Conservation (phyloP, 2,113 vertebrate genomes). For the Brienomyrus longianalis region DNA sequence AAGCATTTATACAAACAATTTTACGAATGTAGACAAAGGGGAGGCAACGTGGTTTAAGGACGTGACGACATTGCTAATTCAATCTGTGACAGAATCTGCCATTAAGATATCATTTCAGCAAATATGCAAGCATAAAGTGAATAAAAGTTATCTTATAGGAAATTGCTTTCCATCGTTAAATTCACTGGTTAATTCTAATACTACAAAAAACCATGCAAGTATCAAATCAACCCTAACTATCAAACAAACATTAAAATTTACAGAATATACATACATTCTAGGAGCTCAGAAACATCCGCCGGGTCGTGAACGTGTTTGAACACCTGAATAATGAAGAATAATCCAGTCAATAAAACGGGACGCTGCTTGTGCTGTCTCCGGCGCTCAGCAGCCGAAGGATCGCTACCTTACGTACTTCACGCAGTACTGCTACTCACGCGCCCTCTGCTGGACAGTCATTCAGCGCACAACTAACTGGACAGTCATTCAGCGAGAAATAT, state of each 20-base stretch:
- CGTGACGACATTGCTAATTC: neutral
- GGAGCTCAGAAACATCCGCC: constrained; percentile 59
- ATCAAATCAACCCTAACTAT: neutral
- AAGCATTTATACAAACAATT: neutral
- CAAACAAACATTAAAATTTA: neutral
- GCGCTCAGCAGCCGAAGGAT: too few relatives aligned
- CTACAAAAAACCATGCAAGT: neutral
- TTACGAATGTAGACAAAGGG: neutral
- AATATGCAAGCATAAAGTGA: neutral
- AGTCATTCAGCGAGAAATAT: neutral
- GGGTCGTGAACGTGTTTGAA: constrained; percentile 64
- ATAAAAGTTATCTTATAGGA: neutral
- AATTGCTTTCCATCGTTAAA: neutral
- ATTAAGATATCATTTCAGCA: constrained; percentile 7
- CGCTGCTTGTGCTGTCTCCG: neutral
- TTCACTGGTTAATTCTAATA: neutral
- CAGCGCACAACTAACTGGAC: neutral
- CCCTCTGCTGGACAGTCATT: neutral
- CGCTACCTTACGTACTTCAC: neutral
- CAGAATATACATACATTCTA: constrained; percentile 57
- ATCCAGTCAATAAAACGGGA: neutral
- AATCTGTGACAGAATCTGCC: neutral
- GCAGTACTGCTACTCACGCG: neutral
- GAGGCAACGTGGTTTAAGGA: neutral
- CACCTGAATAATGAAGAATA: constrained; percentile 43